Conservation (phyloP, 2,113 vertebrate species). For the Engystomops pustulosus region DNA sequence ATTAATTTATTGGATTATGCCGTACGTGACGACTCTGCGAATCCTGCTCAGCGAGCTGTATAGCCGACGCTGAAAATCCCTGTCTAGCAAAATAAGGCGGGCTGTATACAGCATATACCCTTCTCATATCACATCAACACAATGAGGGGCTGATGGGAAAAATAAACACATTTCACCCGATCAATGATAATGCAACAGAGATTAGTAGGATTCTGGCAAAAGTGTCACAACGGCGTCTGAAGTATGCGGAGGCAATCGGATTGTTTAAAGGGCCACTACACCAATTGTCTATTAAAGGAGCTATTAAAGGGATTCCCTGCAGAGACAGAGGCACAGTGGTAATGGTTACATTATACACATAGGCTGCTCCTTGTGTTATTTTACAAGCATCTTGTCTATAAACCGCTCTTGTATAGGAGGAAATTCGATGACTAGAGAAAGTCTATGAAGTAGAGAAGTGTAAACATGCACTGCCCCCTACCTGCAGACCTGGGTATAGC, state of each 20-base stretch:
- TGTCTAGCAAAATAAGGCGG: background rate
- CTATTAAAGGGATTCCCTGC: background rate
- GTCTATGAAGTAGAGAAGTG: background rate
- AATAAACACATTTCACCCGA: background rate
- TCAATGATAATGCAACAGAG: background rate
- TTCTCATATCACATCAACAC: background rate
- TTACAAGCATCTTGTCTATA: background rate
- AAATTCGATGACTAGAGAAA: background rate
- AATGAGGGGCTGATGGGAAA: background rate
- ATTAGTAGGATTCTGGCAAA: background rate
- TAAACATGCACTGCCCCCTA: conserved; percentile 2
- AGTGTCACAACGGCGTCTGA: background rate
- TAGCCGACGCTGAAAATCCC: background rate
- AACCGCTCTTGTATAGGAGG: too few species aligned
- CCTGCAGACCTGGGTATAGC: background rate
- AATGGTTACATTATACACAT: background rate
- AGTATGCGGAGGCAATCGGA: background rate
- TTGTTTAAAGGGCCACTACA: background rate
- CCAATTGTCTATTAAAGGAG: background rate
- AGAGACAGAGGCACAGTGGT: too few species aligned
- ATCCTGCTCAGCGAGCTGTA: conserved; percentile 5
- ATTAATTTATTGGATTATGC: conserved; percentile 52
- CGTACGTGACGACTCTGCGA: conserved; percentile 26
- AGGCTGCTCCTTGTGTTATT: too few species aligned
- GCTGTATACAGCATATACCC: background rate